Conservation (phyloP, 2,888 invertebrate species). For the Osedax frankpressi region DNA sequence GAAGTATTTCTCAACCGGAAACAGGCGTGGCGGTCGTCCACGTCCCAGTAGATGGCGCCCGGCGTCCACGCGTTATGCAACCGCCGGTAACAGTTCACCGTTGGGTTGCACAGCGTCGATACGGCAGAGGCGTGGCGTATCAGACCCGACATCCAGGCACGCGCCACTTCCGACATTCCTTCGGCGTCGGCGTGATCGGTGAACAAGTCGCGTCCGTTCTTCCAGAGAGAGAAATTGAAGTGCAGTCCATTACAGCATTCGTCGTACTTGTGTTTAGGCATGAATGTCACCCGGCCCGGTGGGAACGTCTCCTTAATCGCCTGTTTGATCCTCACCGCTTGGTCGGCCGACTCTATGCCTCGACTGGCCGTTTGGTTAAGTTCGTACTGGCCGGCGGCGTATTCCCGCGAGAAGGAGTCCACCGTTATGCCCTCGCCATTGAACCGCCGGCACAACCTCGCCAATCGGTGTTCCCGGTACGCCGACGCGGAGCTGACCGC, state of each 20-base stretch:
- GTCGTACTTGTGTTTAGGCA: slow-evolving; percentile 18
- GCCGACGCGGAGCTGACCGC: neutral
- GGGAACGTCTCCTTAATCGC: slow-evolving; percentile 22
- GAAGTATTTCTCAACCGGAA: slow-evolving; percentile 22
- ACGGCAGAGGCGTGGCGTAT: slow-evolving; percentile 23
- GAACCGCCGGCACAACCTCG: slow-evolving; percentile 10
- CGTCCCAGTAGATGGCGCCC: slow-evolving; percentile 24
- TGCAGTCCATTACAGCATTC: slow-evolving; percentile 22
- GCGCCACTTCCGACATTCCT: slow-evolving; percentile 15
- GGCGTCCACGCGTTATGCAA: slow-evolving; percentile 20
- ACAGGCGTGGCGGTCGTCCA: slow-evolving; percentile 23
- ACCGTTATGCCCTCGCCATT: slow-evolving; percentile 17
- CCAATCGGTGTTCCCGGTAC: slow-evolving; percentile 14
- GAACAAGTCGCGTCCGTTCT: slow-evolving; percentile 15
- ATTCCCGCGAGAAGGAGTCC: slow-evolving; percentile 14
- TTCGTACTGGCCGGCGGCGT: slow-evolving; percentile 24
- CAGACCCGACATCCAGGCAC: slow-evolving; percentile 25
- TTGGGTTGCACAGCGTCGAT: slow-evolving; percentile 23
- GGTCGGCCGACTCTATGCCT: slow-evolving; percentile 19
- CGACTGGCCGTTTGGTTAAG: slow-evolving; percentile 13
- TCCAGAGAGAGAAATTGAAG: slow-evolving; percentile 26
- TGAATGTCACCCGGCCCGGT: slow-evolving; percentile 23
- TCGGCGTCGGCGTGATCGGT: slow-evolving; percentile 13
- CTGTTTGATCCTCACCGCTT: slow-evolving; percentile 15
- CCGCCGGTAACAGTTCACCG: slow-evolving; percentile 26